Percentiles rank a stretch among this genome's conserved stretches.
Conservation (phyloP, 1,140 invertebrate genomes). For the Telenomus remus region DNA sequence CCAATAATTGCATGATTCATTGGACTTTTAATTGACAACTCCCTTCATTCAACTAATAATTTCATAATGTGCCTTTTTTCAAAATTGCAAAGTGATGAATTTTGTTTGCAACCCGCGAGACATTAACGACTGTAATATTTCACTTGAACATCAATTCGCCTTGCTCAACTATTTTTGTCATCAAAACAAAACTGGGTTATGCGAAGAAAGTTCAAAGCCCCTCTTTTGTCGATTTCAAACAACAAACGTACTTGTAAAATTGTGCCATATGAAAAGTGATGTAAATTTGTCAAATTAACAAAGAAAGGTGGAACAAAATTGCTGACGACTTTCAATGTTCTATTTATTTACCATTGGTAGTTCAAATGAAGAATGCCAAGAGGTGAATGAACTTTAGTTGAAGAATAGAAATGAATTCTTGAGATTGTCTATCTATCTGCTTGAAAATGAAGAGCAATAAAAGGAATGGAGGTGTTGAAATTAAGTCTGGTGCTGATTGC, state of each 20-base stretch:
- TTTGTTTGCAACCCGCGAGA: not conserved
- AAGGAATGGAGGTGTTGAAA: constrained; percentile 38
- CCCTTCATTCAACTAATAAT: too few relatives aligned
- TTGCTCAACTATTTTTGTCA: constrained; percentile 27
- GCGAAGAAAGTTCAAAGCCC: constrained; percentile 43
- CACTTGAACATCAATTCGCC: constrained; percentile 12
- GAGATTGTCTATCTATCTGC: constrained; percentile 2
- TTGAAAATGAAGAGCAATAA: constrained; percentile 38
- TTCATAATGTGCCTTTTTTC: too few relatives aligned
- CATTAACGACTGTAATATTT: constrained; percentile 7
- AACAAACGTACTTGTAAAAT: constrained; percentile 39
- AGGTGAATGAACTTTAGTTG: too few relatives aligned
- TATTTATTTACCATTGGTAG: too few relatives aligned
- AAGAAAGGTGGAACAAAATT: too few relatives aligned
- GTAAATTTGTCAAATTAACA: too few relatives aligned
- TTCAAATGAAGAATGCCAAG: too few relatives aligned
- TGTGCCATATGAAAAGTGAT: not conserved
- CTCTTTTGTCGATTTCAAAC: constrained; percentile 21
- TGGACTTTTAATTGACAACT: too few relatives aligned
- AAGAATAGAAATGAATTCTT: not conserved
- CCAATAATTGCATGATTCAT: too few relatives aligned
- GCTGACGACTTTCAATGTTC: too few relatives aligned
- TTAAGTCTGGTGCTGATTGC: constrained; percentile 23
- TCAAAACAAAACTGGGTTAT: constrained; percentile 29
- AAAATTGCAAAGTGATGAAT: not conserved